Conservation (phyloP, 2,888 invertebrate species). For the Athetis lepigone region DNA sequence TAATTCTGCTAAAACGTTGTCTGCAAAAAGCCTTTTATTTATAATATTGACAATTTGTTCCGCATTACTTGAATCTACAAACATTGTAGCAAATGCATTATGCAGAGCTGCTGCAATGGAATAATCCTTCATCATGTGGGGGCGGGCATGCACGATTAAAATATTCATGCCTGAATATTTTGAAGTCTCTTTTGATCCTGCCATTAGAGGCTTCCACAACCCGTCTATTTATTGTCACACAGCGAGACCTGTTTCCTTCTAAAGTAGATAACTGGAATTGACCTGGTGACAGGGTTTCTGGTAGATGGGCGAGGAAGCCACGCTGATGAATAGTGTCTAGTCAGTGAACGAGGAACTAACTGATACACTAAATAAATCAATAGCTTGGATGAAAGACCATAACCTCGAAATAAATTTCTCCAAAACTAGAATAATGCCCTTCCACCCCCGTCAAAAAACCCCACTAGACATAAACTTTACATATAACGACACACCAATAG, state of each 20-base stretch:
- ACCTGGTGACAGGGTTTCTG: constrained; percentile 21
- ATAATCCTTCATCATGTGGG: constrained; percentile 32
- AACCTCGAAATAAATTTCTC: too few species aligned
- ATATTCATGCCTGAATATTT: constrained; percentile 33
- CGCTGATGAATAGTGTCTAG: constrained; percentile 23
- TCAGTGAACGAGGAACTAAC: too few species aligned
- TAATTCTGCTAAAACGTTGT: constrained; percentile 12
- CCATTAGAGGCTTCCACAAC: constrained; percentile 30
- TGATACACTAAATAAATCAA: too few species aligned
- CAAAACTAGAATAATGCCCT: too few species aligned
- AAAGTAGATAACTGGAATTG: constrained; percentile 5
- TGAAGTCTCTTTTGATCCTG: constrained; percentile 26
- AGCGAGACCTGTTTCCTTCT: constrained; percentile 21
- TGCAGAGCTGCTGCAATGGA: constrained; percentile 21
- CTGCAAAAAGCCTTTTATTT: constrained; percentile 4
- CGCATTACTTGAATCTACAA: constrained; percentile 22
- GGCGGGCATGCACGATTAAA: constrained; percentile 24
- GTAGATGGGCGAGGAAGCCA: constrained; percentile 31
- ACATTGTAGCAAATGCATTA: constrained; percentile 34
- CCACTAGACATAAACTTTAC: too few species aligned
- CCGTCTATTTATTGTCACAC: constrained; percentile 28
- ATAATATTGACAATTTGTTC: constrained; percentile 26
- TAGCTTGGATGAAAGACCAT: too few species aligned
- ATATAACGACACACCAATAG: too few species aligned
- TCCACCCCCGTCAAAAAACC: too few species aligned